Evolutionary conservation across 2,113 vertebrate species (phyloP), one percentile per base, ranked within the genome.

Genomic region (Percina caprodes): DNA sequence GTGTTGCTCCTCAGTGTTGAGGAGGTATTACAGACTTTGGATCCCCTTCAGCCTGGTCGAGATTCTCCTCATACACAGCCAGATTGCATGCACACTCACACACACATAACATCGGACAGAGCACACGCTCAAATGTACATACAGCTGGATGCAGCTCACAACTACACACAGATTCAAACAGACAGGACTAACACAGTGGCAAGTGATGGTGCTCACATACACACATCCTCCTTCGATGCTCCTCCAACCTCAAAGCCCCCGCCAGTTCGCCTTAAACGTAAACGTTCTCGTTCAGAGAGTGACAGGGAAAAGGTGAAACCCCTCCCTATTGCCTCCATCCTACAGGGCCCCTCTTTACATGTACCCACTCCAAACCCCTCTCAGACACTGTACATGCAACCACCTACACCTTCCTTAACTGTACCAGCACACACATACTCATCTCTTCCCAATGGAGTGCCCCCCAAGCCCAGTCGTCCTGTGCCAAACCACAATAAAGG

Each of bases 261-360:
- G 94, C 92, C 96, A 58, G 96, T 95, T 30, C 97, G 97, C 89
- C 92, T 97, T 80, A 97, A 97, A 91, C 96, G 97, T 74, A 99
- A 99, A 86, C 96, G 97, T 21, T 99, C 98, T 62, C 97, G 96
- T 63, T 99, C 98, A 0, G 98, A 99, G 94, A 99, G 98, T 0
- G 98, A 99, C 95, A 96, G 98, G 2, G 98, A 99, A 82, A 98
- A 97, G 91, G 96, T 99, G 80, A 96, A 97, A 62, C 98, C 97
- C 78, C 94, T 99, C 30, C 96, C 98, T 55, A 98, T 99, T 85
- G 95, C 96, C 91, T 97, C 96, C 91, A 97, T 99, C 92, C 96
- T 99, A 81, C 96, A 97, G 81, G 97, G 96, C 86, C 96, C 97
- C 2, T 93, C 96, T 0, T 52, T 96, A 74, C 96, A 96, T 35